A percentile compares a stretch with the other conserved stretches of the same genome.
Conservation (phyloP, 2,797 vertebrate genomes). For the Remorina albescens region DNA sequence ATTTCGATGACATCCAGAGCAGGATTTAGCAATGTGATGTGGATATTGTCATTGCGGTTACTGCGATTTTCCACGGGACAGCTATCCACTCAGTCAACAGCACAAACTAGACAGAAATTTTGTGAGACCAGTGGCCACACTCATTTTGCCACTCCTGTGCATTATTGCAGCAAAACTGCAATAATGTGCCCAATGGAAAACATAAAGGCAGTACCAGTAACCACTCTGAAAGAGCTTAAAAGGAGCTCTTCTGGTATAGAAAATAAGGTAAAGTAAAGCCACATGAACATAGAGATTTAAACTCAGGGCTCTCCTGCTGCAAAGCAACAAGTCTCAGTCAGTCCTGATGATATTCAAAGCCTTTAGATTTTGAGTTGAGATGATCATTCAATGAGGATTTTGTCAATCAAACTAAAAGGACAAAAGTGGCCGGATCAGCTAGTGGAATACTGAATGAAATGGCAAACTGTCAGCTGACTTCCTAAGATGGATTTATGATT, state of each 20-base stretch:
- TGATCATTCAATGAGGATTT: neutral
- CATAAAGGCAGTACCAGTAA: neutral
- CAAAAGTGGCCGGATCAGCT: neutral
- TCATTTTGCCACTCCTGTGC: neutral
- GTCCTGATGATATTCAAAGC: neutral
- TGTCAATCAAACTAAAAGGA: neutral
- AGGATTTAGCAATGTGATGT: neutral
- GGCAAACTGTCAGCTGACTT: neutral
- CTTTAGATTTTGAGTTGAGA: neutral
- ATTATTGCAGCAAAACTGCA: neutral
- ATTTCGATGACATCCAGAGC: slow-evolving; percentile 10
- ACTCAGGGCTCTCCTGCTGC: neutral
- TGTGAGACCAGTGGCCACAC: neutral
- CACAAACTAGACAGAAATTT: neutral
- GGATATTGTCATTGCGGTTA: neutral
- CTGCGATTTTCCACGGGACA: neutral
- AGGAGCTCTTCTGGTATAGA: neutral
- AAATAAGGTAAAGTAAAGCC: no score
- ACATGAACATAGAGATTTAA: neutral
- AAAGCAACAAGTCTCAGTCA: neutral
- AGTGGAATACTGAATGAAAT: neutral
- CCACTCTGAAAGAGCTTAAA: slow-evolving; percentile 5
- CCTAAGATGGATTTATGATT: neutral
- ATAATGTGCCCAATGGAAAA: neutral
- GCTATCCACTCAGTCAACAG: neutral